phyloP scores from a whole-genome alignment of 64 coral and sea anemone genomes.

The Anthopleura sola region DNA sequence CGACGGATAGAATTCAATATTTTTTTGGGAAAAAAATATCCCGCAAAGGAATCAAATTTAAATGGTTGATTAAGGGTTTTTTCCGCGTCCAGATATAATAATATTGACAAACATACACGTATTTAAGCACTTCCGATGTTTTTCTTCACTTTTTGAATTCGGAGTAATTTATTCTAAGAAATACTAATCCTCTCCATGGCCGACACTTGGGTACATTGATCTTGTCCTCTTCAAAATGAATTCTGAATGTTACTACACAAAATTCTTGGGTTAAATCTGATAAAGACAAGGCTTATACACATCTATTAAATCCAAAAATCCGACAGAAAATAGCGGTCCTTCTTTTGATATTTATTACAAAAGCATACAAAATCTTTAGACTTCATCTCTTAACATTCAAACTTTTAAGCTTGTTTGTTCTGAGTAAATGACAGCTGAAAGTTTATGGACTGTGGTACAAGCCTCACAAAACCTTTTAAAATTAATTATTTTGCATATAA shows the following conservation, averaged over 20 bases:
- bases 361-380: not conserved
- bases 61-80: not conserved
- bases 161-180: not conserved
- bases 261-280: not conserved
- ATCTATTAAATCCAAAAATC: not conserved
- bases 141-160: not conserved
- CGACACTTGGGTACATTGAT: slow-evolving; percentile 2
- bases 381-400: not conserved
- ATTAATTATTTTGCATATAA: too few species aligned
- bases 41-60: not conserved
- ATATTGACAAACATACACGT: not conserved
- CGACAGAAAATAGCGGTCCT: not conserved
- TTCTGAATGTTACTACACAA: not conserved
- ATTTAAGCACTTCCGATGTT: not conserved
- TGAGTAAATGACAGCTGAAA: not conserved
- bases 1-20: not conserved
- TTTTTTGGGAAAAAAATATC: not conserved
- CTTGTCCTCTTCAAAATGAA: not conserved
- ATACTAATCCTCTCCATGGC: not conserved
- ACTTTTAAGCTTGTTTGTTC: not conserved
- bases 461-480: too few species aligned
- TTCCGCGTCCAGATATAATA: not conserved
- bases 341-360: not conserved
- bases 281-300: not conserved
- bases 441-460: not conserved